Evolutionary conservation across 2,888 invertebrate species (phyloP).

Genomic region (Gibbula magus): DNA sequence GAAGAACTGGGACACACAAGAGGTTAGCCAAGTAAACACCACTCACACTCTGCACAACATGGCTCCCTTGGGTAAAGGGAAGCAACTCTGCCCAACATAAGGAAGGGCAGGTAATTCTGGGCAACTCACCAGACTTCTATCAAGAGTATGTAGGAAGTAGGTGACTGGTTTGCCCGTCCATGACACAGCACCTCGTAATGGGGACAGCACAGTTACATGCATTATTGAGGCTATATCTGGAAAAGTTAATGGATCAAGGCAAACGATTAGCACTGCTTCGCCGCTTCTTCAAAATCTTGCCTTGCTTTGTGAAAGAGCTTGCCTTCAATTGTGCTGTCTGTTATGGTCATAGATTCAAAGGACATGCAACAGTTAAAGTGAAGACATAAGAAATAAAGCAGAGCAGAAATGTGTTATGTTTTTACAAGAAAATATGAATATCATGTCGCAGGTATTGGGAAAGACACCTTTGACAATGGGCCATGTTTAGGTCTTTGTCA

Average conservation of each 20-base stretch:
- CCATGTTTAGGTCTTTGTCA: too few relatives aligned
- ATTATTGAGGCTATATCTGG: constrained; percentile 97
- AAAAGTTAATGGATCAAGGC: constrained; percentile 49
- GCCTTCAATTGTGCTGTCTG: too few relatives aligned
- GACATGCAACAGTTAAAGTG: too few relatives aligned
- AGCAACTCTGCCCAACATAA: constrained; percentile 36
- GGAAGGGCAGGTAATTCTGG: constrained; percentile 22
- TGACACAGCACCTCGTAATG: constrained; percentile 95
- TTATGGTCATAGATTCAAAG: too few relatives aligned
- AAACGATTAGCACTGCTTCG: constrained; percentile 1
- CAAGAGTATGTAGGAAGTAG: constrained; percentile 97
- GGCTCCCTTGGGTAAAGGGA: constrained; percentile 35
- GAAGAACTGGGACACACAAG: constrained; percentile 14
- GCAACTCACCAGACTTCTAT: constrained; percentile 83
- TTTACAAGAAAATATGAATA: too few relatives aligned
- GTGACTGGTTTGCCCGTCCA: constrained; percentile 99
- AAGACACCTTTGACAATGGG: too few relatives aligned
- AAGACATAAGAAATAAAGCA: too few relatives aligned
- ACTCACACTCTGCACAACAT: constrained; percentile 18
- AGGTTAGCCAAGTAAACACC: constrained; percentile 20
- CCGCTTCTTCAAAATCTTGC: too few relatives aligned
- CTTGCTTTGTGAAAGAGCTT: too few relatives aligned
- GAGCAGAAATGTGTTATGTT: too few relatives aligned
- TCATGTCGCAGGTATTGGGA: too few relatives aligned
- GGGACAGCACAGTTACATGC: constrained; percentile 97